Conservation (phyloP, 2,113 vertebrate species). For the Cervus canadensis region DNA sequence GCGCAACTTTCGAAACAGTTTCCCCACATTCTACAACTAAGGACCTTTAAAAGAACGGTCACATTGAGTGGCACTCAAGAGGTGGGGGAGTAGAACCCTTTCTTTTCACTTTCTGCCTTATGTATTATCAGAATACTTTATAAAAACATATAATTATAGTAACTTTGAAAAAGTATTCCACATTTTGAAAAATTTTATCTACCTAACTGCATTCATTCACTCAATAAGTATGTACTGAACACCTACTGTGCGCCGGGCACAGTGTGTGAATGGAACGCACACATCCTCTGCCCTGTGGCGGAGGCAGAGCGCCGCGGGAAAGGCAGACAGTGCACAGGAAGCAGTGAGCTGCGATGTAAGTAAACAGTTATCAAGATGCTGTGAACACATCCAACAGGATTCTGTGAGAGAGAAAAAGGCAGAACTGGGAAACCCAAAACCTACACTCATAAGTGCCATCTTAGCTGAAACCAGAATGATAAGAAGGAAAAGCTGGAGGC, state of each 20-base stretch:
- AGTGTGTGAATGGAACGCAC: background rate
- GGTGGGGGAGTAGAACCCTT: background rate
- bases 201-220: background rate
- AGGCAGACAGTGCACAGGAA: background rate
- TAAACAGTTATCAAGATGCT: background rate
- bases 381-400: background rate
- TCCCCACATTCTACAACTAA: background rate
- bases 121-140: background rate
- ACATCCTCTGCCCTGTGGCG: background rate
- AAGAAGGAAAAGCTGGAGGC: background rate
- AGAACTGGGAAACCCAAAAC: background rate
- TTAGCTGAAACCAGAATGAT: background rate
- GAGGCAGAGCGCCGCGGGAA: background rate
- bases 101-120: background rate
- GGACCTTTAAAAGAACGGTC: background rate
- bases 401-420: background rate
- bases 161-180: background rate
- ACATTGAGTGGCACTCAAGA: background rate
- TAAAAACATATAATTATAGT: background rate
- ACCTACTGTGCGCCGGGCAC: background rate
- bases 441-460: background rate
- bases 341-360: background rate
- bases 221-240: background rate
- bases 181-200: background rate
- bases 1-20: background rate